Base-by-base conservation (phyloP, 2,113 vertebrate genomes). In the Pomatostomus ruficeps region DNA sequence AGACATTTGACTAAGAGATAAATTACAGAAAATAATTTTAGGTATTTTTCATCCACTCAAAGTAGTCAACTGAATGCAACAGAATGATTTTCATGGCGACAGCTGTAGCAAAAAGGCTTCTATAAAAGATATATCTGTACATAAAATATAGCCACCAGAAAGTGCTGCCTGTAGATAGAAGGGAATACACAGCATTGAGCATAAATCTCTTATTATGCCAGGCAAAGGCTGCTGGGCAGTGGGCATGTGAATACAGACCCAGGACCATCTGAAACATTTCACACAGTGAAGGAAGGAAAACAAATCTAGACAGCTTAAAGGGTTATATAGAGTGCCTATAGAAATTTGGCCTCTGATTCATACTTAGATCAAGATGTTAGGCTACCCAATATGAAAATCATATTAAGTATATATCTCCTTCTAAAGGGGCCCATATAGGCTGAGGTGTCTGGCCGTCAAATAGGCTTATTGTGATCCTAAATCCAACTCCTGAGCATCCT, bases 1-100 rank as follows among this genome's bases (percentile, higher is more conserved):
- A 91, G 77, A 54, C 46, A 46, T 89, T 80, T 82, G 78, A 94
- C 74, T 85, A 62, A 68, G 46, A 89, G 93, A 95, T 35, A 88
- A 93, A 94, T 65, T 85, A 45, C 78, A 91, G 71, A 54, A 94
- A 94, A 88, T 91, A 92, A 95, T 80, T 96, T 71, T 59, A 79
- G 49, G 20, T 49, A 12, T 52, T 80, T 91, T 94, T 94, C 68
- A 73, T 82, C 62, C 57, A 43, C 58, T 76, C 61, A 66, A 38
- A 85, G 45, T 45, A 91, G 71, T 85, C 24, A 75, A 78, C 31
- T 51, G 57, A 92, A 86, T 20, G 61, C n/a, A 84, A 87, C 40
- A 86, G 57, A 74, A 77, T 81, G 20, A 78, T 91, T 93, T 93
- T 92, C 65, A 65, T 33, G 57, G 48, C 0, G 3, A 75, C 80